phyloP scores from a whole-genome alignment of 1,140 invertebrate genomes.

The Heliconius himera region DNA sequence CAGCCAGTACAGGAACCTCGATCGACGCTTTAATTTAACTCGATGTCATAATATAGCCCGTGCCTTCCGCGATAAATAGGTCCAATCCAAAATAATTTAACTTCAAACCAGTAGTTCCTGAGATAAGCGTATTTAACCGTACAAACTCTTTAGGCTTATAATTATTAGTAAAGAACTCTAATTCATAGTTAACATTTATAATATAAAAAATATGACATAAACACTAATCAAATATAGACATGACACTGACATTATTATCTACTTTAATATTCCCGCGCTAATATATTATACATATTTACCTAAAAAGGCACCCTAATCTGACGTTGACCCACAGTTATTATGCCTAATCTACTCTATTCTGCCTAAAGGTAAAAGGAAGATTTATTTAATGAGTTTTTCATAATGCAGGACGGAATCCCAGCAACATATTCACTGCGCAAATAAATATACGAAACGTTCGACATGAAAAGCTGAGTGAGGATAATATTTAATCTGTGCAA shows the following conservation, averaged over 20 bases:
- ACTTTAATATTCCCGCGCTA: not conserved
- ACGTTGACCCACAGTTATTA: not conserved
- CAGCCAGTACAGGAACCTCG: too few species aligned
- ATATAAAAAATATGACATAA: too few species aligned
- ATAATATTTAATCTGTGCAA: conserved; percentile 24
- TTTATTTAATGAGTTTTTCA: conserved; percentile 2
- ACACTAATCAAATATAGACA: too few species aligned
- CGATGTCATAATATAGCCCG: too few species aligned
- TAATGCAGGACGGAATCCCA: not conserved
- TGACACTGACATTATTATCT: not conserved
- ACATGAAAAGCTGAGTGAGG: not conserved
- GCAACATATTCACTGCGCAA: not conserved
- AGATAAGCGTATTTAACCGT: too few species aligned
- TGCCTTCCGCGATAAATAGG: too few species aligned
- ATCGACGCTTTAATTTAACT: too few species aligned
- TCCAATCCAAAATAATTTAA: too few species aligned
- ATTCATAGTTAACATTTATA: too few species aligned
- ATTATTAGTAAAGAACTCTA: too few species aligned
- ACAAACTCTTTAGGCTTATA: too few species aligned
- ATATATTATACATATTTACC: not conserved
- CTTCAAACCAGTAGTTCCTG: too few species aligned
- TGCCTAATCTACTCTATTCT: not conserved
- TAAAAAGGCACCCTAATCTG: not conserved
- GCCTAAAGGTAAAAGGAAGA: conserved; percentile 7
- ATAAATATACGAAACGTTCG: conserved; percentile 21